Percentiles rank a stretch among this genome's conserved stretches.
These are phyloP conservation scores for Physocephala rufipes DNA, from an alignment of 2,888 invertebrate genomes.

Conservation along the genomic window DNA sequence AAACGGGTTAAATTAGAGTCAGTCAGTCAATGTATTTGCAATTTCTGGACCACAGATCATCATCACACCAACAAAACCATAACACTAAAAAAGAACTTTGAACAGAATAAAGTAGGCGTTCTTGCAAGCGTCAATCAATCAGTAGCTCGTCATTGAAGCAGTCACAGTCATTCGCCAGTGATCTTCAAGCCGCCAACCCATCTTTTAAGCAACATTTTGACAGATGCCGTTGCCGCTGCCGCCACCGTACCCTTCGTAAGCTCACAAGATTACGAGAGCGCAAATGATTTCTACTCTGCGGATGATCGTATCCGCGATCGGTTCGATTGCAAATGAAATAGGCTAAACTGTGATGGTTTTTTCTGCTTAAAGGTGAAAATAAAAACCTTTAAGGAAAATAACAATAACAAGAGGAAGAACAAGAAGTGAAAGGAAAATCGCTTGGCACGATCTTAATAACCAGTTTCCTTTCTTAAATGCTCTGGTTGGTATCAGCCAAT, in stretches of 20 bases:
- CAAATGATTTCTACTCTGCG: slow-evolving; percentile 17
- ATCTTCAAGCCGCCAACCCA: background rate
- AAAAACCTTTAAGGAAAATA: slow-evolving; percentile 32
- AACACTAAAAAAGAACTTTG: background rate
- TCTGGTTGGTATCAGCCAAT: slow-evolving; percentile 17
- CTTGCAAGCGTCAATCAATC: slow-evolving; percentile 58
- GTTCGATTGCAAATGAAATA: slow-evolving; percentile 27
- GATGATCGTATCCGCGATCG: slow-evolving; percentile 27
- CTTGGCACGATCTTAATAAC: slow-evolving; percentile 54
- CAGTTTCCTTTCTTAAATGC: slow-evolving; percentile 53
- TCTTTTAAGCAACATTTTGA: slow-evolving; percentile 21
- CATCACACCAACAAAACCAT: background rate
- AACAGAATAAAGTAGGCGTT: slow-evolving; percentile 51
- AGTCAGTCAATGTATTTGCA: background rate
- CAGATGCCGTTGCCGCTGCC: slow-evolving; percentile 21
- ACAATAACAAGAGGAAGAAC: background rate
- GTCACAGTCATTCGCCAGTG: slow-evolving; percentile 26
- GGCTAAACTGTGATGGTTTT: slow-evolving; percentile 20
- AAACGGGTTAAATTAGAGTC: background rate
- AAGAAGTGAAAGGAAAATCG: slow-evolving; percentile 42
- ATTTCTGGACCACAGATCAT: slow-evolving; percentile 2
- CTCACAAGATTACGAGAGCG: too few relatives aligned
- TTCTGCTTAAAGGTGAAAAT: slow-evolving; percentile 36
- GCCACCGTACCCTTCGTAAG: too few relatives aligned
- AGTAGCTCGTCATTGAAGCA: slow-evolving; percentile 47